These are phyloP conservation scores for Gnathochromis pfefferi DNA, from an alignment of 2,113 vertebrate genomes.

Conservation along the genomic window DNA sequence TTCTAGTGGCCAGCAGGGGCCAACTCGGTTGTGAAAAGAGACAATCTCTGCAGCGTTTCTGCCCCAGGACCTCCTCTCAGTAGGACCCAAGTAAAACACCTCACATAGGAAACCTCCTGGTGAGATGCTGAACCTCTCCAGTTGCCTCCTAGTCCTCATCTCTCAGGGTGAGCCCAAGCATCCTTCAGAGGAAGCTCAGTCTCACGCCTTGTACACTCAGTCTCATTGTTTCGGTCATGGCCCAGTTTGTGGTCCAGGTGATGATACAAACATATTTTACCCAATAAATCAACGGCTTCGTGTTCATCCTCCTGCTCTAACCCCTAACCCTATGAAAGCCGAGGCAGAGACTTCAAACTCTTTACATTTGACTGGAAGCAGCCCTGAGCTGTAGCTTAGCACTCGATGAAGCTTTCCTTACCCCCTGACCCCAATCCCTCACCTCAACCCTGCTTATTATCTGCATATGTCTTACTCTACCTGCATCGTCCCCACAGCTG, in stretches of 20 bases:
- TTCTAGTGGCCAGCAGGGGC: not conserved
- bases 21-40: not conserved
- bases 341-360: not conserved
- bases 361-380: not conserved
- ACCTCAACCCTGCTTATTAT: not conserved
- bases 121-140: not conserved
- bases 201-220: not conserved
- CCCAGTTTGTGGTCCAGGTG: not conserved
- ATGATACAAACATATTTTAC: not conserved
- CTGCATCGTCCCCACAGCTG: not conserved
- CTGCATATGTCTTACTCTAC: accelerated
- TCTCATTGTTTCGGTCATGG: not conserved
- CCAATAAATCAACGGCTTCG: accelerated
- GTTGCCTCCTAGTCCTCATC: not conserved
- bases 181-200: not conserved
- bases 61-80: not conserved
- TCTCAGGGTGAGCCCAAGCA: not conserved
- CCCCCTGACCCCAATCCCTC: not conserved
- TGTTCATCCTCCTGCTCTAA: not conserved
- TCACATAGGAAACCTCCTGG: not conserved
- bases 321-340: not conserved
- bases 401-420: accelerated
- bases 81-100: not conserved
- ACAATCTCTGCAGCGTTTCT: not conserved
- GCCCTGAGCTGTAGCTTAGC: not conserved